Evolutionary conservation across 2,888 invertebrate species (phyloP), one percentile per base, ranked within the genome.

Genomic region (Eupithecia insigniata): DNA sequence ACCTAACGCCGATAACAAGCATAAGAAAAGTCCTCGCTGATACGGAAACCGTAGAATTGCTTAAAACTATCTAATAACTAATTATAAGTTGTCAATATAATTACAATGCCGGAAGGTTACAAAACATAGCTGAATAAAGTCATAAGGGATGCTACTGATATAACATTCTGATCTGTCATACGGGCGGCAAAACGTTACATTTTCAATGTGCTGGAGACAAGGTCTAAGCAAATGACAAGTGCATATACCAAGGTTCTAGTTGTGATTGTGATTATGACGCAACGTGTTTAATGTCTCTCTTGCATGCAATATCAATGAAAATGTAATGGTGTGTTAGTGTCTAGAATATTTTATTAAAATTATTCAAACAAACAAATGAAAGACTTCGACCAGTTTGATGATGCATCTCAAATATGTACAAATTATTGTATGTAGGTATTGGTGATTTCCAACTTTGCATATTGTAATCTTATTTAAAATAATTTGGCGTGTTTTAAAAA

Each of bases 191-290:
- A 73, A 72, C 71, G 76, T 75, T 70, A 71, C 68, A 71, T 73
- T 75, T 75, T 69, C 70, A 74, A 72, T 73, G 69, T 36, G 71
- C 66, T 66, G 69, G 62, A 70, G 76, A 73, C 77, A 78, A 79
- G 75, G 74, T 76, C 74, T 74, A 71, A 70, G 75, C 74, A 72
- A 76, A 68, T 46, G 75, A 72, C 79, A 79, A 78, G 77, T 78
- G 77, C 79, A 78, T 76, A 73, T 70, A 74, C 73, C 78, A 78
- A 79, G 79, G 79, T 77, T 70, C 70, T 74, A 64, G 69, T 76
- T 77, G 72, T 76, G 75, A 77, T 76, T 77, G 76, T 76, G 46
- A 75, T 71, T 71, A 70, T 76, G 72, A 78, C 76, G 73, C 77
- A 75, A 76, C 68, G 69, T 58, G 72, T 76, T 66, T 68, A 74